Evolutionary conservation across 2,113 vertebrate genomes (phyloP).

Genomic region (Hippocampus comes): DNA sequence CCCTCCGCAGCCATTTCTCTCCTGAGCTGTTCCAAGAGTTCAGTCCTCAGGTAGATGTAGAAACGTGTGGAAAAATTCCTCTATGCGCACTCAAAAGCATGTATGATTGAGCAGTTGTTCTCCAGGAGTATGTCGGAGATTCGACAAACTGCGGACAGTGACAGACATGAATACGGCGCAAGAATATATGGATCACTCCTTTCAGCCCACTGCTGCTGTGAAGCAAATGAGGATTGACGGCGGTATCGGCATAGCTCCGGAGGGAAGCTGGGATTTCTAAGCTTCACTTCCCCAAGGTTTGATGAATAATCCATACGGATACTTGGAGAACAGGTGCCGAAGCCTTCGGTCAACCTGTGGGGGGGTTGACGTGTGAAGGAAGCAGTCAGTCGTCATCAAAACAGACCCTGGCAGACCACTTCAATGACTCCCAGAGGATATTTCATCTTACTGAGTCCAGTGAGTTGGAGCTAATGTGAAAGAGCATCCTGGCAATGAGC

Average conservation of each 20-base stretch:
- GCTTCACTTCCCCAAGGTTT: slow-evolving; percentile 10
- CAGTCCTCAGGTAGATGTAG: not conserved
- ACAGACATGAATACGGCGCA: slow-evolving; percentile 28
- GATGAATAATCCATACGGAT: slow-evolving; percentile 16
- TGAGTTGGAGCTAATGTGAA: slow-evolving; percentile 28
- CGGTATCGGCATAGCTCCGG: slow-evolving; percentile 8
- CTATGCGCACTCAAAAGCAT: not conserved
- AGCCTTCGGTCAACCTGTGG: not conserved
- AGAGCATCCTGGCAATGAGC: slow-evolving; percentile 17
- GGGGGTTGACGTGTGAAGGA: not conserved
- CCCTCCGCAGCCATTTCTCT: slow-evolving; percentile 9
- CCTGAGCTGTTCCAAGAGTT: slow-evolving; percentile 15
- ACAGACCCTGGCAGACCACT: slow-evolving; percentile 13
- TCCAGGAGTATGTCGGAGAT: slow-evolving; percentile 32
- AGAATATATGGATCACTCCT: slow-evolving; percentile 32
- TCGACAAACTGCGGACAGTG: slow-evolving; percentile 17
- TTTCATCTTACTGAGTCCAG: slow-evolving; percentile 28
- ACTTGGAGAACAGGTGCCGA: slow-evolving; percentile 1
- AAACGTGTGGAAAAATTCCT: not conserved
- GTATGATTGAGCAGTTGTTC: slow-evolving; percentile 26
- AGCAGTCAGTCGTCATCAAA: slow-evolving; percentile 2
- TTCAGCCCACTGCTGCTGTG: slow-evolving; percentile 29
- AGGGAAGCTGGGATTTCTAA: slow-evolving; percentile 17
- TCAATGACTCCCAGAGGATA: slow-evolving; percentile 18
- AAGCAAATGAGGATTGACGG: slow-evolving; percentile 47